phyloP scores from a whole-genome alignment of 2,888 invertebrate species.

The Pimpla rufipes region DNA sequence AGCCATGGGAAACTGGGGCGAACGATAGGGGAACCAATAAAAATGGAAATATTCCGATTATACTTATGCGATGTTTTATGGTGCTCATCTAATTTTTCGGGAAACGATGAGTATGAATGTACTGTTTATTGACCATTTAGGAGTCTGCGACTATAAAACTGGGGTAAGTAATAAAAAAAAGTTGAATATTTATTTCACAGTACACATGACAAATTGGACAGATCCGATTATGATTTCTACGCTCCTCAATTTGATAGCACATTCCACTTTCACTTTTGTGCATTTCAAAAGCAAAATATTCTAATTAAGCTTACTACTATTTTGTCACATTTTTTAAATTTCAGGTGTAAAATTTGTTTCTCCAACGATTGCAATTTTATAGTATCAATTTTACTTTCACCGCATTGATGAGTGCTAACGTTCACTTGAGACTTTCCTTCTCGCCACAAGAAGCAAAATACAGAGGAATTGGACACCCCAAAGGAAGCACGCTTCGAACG shows the following conservation, averaged over 20 bases:
- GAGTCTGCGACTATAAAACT: neutral
- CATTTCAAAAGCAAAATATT: too few relatives aligned
- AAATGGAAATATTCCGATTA: neutral
- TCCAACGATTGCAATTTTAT: neutral
- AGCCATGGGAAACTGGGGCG: neutral
- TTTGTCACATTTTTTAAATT: too few relatives aligned
- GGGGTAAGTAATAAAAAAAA: too few relatives aligned
- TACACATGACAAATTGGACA: too few relatives aligned
- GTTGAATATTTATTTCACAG: too few relatives aligned
- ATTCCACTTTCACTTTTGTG: too few relatives aligned
- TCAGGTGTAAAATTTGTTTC: neutral
- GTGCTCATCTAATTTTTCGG: neutral
- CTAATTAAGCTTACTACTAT: too few relatives aligned
- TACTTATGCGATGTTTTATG: neutral
- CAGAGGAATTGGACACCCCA: constrained; percentile 55
- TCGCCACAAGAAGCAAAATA: constrained; percentile 22
- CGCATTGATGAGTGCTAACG: neutral
- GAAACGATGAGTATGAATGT: neutral
- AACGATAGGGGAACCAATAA: neutral
- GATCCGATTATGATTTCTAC: too few relatives aligned
- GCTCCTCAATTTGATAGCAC: too few relatives aligned
- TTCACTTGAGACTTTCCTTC: neutral
- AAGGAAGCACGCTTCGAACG: constrained; percentile 57
- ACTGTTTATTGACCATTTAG: neutral
- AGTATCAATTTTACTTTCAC: neutral